Conservation (phyloP, 2,113 vertebrate species). For the Ariopsis seemanni region DNA sequence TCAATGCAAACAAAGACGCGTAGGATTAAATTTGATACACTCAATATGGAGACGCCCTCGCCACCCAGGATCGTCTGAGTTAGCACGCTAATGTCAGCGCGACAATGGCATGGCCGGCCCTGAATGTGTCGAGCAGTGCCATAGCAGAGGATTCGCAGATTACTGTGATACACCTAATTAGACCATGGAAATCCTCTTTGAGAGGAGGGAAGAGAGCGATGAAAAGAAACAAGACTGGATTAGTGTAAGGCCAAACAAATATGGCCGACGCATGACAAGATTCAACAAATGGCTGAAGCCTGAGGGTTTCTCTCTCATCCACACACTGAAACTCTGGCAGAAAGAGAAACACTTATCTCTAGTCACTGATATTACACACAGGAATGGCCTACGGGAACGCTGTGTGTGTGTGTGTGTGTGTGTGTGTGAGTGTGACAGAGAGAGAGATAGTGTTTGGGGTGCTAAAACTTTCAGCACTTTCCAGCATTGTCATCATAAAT, state of each 20-base stretch:
- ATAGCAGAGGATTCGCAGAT: constrained; percentile 64
- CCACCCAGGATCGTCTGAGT: neutral
- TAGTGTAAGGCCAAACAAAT: constrained; percentile 46
- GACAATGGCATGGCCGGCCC: constrained; percentile 43
- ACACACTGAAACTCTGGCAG: neutral
- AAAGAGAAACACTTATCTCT: neutral
- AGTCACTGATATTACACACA: neutral
- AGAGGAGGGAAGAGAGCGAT: constrained; percentile 20
- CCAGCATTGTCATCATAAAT: neutral
- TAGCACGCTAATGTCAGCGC: constrained; percentile 27
- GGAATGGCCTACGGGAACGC: neutral
- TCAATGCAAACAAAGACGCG: constrained; percentile 52
- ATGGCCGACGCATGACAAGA: constrained; percentile 19
- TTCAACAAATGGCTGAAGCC: constrained; percentile 9
- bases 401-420: too few relatives aligned
- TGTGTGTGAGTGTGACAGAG: neutral
- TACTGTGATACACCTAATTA: constrained; percentile 78
- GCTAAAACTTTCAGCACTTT: neutral
- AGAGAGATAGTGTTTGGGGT: neutral
- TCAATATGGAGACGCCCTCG: constrained; percentile 51
- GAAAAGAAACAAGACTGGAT: constrained; percentile 46
- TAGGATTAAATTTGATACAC: constrained; percentile 59
- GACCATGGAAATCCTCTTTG: constrained; percentile 55
- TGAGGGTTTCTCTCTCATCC: neutral
- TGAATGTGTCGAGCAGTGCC: constrained; percentile 26